A percentile compares a stretch with the other conserved stretches of the same genome.
phyloP scores from a whole-genome alignment of 1,140 invertebrate genomes.

The fruit fly (Drosophila melanogaster) region DNA sequence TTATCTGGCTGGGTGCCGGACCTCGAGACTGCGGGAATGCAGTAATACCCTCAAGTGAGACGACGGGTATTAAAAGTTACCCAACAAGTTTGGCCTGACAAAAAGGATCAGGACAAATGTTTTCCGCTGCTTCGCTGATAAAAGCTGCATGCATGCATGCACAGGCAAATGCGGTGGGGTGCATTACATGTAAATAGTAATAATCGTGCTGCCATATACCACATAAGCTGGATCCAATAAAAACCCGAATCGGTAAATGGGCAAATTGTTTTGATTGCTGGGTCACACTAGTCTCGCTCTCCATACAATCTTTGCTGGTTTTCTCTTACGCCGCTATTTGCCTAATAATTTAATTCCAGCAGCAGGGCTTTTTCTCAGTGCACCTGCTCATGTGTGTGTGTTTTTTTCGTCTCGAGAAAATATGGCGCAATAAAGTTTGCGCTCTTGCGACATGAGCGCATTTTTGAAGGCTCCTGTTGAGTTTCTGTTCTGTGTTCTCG shows the following conservation, averaged over 20 bases:
- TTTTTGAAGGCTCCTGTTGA: slow-evolving; percentile 73
- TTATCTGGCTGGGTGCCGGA: slow-evolving; percentile 1
- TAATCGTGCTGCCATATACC: too few species aligned
- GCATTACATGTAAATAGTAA: too few species aligned
- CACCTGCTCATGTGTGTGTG: slow-evolving; percentile 1
- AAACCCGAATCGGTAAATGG: too few species aligned
- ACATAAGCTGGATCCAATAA: too few species aligned
- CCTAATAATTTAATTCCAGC: background rate
- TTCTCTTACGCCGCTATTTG: too few species aligned
- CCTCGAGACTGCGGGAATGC: background rate
- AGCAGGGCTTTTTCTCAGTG: slow-evolving; percentile 1
- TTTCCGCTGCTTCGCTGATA: slow-evolving; percentile 59
- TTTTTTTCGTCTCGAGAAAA: slow-evolving; percentile 58
- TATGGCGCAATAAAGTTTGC: slow-evolving; percentile 74
- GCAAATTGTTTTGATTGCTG: too few species aligned
- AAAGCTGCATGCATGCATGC: slow-evolving; percentile 45
- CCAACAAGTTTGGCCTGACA: slow-evolving; percentile 43
- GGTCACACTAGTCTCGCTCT: too few species aligned
- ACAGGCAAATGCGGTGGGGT: background rate
- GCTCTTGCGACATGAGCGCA: slow-evolving; percentile 63
- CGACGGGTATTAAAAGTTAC: slow-evolving; percentile 29
- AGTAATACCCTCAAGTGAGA: background rate
- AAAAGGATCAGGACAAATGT: slow-evolving; percentile 65
- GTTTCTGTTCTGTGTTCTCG: slow-evolving; percentile 27
- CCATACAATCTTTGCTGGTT: too few species aligned